Percentiles rank a stretch among this genome's conserved stretches.
Conservation (phyloP, 2,888 invertebrate species). For the Luperina nickerlii region DNA sequence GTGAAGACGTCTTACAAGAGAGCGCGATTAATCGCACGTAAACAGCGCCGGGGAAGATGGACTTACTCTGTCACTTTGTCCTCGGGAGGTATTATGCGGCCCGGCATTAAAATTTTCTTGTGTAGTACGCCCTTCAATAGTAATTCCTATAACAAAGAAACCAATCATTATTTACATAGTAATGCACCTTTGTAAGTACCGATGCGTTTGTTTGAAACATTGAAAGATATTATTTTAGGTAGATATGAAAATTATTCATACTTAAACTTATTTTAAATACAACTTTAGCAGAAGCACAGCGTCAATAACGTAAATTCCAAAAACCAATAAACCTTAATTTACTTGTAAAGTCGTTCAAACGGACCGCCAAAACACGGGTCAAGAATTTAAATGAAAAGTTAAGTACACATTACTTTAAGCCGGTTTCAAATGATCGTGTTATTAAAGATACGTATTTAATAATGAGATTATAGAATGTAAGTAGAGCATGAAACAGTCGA, state of each 20-base stretch:
- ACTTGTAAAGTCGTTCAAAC: slow-evolving; percentile 46
- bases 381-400: slow-evolving; percentile 56
- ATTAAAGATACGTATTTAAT: slow-evolving; percentile 67
- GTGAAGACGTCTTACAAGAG: slow-evolving; percentile 63
- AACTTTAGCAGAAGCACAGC: slow-evolving; percentile 9
- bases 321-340: slow-evolving; percentile 42
- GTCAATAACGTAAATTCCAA: slow-evolving; percentile 28
- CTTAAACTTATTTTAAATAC: background rate
- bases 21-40: slow-evolving; percentile 74
- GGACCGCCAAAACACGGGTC: slow-evolving; percentile 46
- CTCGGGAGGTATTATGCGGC: slow-evolving; percentile 84
- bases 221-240: slow-evolving; percentile 17
- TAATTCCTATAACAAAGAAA: slow-evolving; percentile 83
- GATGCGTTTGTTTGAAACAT: slow-evolving; percentile 21
- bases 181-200: slow-evolving; percentile 29
- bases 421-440: slow-evolving; percentile 71
- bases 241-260: slow-evolving; percentile 18
- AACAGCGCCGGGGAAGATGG: slow-evolving; percentile 63
- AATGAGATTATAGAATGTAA: slow-evolving; percentile 73
- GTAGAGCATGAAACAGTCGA: slow-evolving; percentile 74
- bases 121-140: slow-evolving; percentile 78
- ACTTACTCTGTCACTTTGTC: slow-evolving; percentile 84
- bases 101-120: slow-evolving; percentile 86
- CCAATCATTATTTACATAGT: slow-evolving; percentile 65
- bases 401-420: slow-evolving; percentile 66